Base-by-base conservation (phyloP, 1,140 invertebrate genomes). In the Brachionus plicatilis region DNA sequence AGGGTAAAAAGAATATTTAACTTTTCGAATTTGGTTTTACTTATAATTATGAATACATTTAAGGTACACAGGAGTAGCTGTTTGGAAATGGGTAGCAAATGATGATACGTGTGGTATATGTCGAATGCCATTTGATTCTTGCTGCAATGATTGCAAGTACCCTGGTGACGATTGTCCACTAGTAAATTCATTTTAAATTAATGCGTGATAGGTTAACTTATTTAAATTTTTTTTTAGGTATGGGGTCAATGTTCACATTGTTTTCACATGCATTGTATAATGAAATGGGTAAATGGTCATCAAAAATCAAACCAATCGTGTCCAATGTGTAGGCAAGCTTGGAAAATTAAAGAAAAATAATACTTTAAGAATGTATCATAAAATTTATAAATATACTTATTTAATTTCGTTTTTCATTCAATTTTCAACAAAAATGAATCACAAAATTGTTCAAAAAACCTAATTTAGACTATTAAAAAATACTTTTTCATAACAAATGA, bases 81-180 rank as follows among this genome's bases (percentile, higher is more conserved):
- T 95, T 88, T 99, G 97, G 97, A 93, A 94, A 88, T 93, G 92
- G 92, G 93, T 97, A 85, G 96, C 96, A 5, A 98, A 98, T 91
- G 97, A 99, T 91, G 97, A 99, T 88, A 98, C 95, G 89, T 99
- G 97, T 90, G 97, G 97, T 70, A 99, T 99, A 89, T 99, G 97
- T 91, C 93, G 97, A 85, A 96, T 98, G 94, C 93, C 96, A 37
- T 99, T 99, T 91, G 97, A 99, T 90, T 95, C 94, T 86, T 99
- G 96, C 89, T 99, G 97, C 90, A 95, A 96, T 11, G 96, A 99
- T 90, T 99, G 97, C 90, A 97, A 97, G 91, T 92, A 97, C 86
- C 96, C 97, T 47, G 97, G 97, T 75, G 97, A 99, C 91, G 96
- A 98, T 90, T 99, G 97, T 90, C 97, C 97, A 17, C 90, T 99